A percentile compares a stretch with the other conserved stretches of the same genome.
Evolutionary conservation across 1,140 invertebrate species (phyloP).

Genomic region (Pentalonia nigronervosa): DNA sequence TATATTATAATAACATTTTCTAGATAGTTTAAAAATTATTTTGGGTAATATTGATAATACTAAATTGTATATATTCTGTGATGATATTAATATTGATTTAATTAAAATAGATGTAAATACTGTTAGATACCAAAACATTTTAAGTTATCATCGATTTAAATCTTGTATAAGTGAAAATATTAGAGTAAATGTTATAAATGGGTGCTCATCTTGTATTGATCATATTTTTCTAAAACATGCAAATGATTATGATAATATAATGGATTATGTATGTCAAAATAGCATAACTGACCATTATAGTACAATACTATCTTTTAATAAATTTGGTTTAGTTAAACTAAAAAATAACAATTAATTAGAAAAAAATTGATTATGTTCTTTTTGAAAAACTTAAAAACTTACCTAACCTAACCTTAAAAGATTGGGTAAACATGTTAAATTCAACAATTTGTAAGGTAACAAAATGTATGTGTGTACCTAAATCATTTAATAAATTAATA

Average conservation of each 20-base stretch:
- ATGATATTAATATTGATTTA: not conserved
- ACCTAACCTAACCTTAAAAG: no score
- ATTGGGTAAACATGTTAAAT: not conserved
- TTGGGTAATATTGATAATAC: not conserved
- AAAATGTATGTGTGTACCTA: not conserved
- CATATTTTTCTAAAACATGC: no score
- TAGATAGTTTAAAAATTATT: not conserved
- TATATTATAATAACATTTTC: not conserved
- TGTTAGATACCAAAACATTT: not conserved
- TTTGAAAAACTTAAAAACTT: no score
- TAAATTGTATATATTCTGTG: not conserved
- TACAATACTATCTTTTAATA: no score
- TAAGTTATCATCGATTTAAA: not conserved
- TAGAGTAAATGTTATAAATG: no score
- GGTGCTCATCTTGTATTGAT: no score
- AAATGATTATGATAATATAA: no score
- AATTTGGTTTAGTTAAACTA: no score
- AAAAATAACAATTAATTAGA: no score
- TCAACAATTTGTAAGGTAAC: not conserved
- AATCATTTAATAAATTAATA: not conserved
- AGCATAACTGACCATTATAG: no score
- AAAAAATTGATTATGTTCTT: no score
- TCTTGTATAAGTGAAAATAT: not conserved
- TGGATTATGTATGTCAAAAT: no score
- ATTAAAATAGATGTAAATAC: not conserved